phyloP scores from a whole-genome alignment of 1,140 invertebrate species.

The Carcinoscorpius rotundicauda region DNA sequence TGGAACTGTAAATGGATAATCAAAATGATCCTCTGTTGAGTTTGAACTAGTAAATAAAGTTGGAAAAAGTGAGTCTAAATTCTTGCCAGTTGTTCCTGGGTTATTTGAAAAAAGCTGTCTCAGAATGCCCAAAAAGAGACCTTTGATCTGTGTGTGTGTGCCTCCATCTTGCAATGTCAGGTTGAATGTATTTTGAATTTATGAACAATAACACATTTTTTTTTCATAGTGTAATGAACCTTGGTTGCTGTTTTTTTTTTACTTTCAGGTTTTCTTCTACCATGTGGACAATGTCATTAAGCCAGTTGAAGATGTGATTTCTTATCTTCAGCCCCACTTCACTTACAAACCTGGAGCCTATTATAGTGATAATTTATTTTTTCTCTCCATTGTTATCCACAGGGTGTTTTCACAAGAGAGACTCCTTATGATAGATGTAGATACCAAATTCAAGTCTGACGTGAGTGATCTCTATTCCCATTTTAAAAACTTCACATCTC shows the following conservation, averaged over 20 bases:
- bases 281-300: slow-evolving; percentile 47
- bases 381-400: slow-evolving; percentile 61
- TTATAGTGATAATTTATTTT: slow-evolving; percentile 70
- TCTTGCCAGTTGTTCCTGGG: no score
- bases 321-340: slow-evolving; percentile 56
- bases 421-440: slow-evolving; percentile 63
- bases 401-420: slow-evolving; percentile 47
- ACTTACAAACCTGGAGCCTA: slow-evolving; percentile 63
- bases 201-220: slow-evolving; percentile 1
- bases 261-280: slow-evolving; percentile 44
- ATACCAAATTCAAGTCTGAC: slow-evolving; percentile 60
- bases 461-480: slow-evolving; percentile 50
- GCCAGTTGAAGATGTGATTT: slow-evolving; percentile 49
- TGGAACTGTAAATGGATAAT: no score
- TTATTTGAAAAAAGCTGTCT: no score
- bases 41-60: no score
- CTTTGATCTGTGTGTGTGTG: slow-evolving; percentile 1
- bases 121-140: no score
- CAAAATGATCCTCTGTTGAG: no score
- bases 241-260: slow-evolving; percentile 29
- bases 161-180: not conserved
- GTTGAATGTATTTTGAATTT: slow-evolving; percentile 2
- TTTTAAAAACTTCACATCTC: slow-evolving; percentile 47
- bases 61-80: no score
- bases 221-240: slow-evolving; percentile 5